A percentile compares a stretch with the other conserved stretches of the same genome.
Conservation (phyloP, 1,140 invertebrate genomes). For the Parapsyche elsis region DNA sequence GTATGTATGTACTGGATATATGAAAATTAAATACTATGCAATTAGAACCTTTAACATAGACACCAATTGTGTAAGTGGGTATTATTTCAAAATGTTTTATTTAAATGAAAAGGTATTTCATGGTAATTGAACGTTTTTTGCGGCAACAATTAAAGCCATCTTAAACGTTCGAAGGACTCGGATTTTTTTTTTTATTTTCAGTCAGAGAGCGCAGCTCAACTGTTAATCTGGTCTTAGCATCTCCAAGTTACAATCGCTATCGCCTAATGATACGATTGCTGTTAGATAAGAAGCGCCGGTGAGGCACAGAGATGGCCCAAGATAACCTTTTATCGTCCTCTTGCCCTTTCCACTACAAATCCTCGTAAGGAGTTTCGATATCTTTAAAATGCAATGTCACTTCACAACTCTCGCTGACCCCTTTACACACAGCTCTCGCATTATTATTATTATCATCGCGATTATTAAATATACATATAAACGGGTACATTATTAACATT, state of each 20-base stretch:
- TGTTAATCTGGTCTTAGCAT: conserved; percentile 30
- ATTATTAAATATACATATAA: no score
- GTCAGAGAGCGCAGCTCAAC: background rate
- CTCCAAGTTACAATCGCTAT: conserved; percentile 38
- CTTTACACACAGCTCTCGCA: background rate
- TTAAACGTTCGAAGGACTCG: background rate
- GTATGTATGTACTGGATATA: no score
- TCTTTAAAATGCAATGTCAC: conserved; percentile 42
- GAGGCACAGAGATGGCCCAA: conserved; percentile 26
- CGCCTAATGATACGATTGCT: conserved; percentile 43
- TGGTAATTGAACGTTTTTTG: conserved; percentile 29
- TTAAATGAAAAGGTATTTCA: no score
- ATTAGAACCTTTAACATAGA: no score
- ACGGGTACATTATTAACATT: background rate
- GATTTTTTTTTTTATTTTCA: background rate
- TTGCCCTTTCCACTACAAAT: conserved; percentile 39
- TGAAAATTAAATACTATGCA: no score
- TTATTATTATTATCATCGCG: background rate
- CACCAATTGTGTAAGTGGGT: no score
- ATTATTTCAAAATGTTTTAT: no score
- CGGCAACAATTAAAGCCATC: conserved; percentile 16
- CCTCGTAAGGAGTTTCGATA: conserved; percentile 30
- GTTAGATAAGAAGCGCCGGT: conserved; percentile 38
- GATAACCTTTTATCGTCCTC: conserved; percentile 42
- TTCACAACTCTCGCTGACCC: conserved; percentile 29